Evolutionary conservation across 2,113 vertebrate species (phyloP).

Genomic region (Stegostoma tigrinum): DNA sequence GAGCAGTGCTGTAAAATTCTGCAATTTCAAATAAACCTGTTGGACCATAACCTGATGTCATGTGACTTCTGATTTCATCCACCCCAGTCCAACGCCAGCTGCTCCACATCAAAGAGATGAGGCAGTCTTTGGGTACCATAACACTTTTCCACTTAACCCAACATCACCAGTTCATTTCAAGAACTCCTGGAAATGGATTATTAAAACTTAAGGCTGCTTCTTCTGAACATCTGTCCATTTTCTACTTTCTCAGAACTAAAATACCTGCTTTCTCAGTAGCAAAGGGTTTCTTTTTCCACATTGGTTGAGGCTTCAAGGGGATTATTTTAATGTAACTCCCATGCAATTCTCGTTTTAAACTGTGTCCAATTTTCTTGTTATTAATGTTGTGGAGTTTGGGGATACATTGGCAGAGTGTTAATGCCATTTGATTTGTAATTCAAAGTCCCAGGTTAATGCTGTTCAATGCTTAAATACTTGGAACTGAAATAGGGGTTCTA

Average conservation of each 20-base stretch:
- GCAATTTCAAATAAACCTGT: no score
- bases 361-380: neutral
- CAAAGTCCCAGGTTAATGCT: no score
- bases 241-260: neutral
- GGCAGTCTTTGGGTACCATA: neutral
- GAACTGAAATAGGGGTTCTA: no score
- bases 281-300: neutral
- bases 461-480: no score
- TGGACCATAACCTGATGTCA: no score
- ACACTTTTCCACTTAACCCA: neutral
- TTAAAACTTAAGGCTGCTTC: neutral
- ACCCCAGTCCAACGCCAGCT: no score
- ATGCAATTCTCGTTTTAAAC: neutral
- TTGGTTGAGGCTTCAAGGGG: neutral
- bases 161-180: neutral
- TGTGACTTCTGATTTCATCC: no score
- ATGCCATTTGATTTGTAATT: no score
- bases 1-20: no score
- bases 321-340: neutral
- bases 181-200: neutral
- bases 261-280: neutral
- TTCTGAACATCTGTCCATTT: neutral
- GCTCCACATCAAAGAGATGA: no score
- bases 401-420: no score
- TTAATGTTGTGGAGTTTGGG: no score